A percentile compares a stretch with the other conserved stretches of the same genome.
These are phyloP conservation scores for Trypoxylus dichotomus DNA, from an alignment of 1,140 invertebrate species.

Conservation along the genomic window DNA sequence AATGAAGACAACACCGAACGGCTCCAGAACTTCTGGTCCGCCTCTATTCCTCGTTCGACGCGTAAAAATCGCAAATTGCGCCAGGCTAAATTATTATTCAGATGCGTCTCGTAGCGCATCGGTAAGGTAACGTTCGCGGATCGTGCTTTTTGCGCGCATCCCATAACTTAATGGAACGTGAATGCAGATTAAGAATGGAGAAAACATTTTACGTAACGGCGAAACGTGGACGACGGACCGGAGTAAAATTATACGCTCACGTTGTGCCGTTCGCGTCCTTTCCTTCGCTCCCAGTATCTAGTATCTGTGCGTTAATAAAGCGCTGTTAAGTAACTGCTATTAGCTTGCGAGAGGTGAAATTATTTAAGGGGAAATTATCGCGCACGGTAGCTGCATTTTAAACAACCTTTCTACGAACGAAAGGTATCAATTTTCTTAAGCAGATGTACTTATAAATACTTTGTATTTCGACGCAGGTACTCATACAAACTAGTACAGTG, in stretches of 20 bases:
- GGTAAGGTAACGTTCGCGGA: neutral
- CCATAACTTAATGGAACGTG: slow-evolving; percentile 21
- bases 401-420: neutral
- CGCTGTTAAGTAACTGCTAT: slow-evolving; percentile 7
- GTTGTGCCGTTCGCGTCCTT: neutral
- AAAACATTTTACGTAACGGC: neutral
- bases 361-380: neutral
- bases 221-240: neutral
- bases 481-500: too few species aligned
- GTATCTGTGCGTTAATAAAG: slow-evolving; percentile 6
- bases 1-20: neutral
- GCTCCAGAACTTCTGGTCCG: neutral
- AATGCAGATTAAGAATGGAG: neutral
- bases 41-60: neutral
- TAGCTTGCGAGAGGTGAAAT: neutral
- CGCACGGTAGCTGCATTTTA: neutral
- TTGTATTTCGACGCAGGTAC: too few species aligned
- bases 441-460: too few species aligned
- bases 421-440: neutral
- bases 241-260: neutral
- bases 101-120: slow-evolving; percentile 6
- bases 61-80: slow-evolving; percentile 10
- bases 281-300: neutral
- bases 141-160: slow-evolving; percentile 17
- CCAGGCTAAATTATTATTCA: slow-evolving; percentile 6